Evolutionary conservation across 2,888 invertebrate genomes (phyloP), one percentile per base, ranked within the genome.

Genomic region (Drosophila glabriapex): DNA sequence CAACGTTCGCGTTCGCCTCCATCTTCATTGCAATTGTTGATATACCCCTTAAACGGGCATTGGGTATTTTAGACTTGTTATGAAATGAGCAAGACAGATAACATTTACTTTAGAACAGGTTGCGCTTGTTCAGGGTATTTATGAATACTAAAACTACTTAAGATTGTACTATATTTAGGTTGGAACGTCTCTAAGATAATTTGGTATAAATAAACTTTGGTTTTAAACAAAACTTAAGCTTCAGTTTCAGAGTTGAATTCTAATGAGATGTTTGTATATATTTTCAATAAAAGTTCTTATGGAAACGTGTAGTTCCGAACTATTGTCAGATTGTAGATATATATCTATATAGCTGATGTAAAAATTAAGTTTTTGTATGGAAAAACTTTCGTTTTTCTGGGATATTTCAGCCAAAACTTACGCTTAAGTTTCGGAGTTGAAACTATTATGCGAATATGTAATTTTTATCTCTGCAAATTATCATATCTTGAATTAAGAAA

Each of bases 1-100:
- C 89, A 85, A 86, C 85, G 83, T 16, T 16, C 16, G 76, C 71
- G 71, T 68, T 68, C 70, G 66, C 68, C 71, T 81, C 80, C 77
- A 76, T 79, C 77, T 79, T 79, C 78, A 69, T 66, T 68, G 78
- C 75, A 66, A 41, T 53, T 67, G 50, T 3, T 12, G 4, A 56
- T 69, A 69, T 46, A 46, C 46, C 46, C 46, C 69, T 12, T 70
- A 60, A 10, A 41, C 43, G 9, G 6, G 5, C 22, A 16, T 9
- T 4, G 52, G 19, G 28, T 19, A 29, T 25, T 25, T 16, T 14
- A n/a, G 31, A 12, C 41, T 28, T 7, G 19, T 49, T 28, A 49
- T 22, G 5, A 9, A 14, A 22, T 37, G 3, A 46, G 64, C 6
- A 49, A 37, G 29, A 16, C 10, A 50, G 19, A 10, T 28, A 28